Evolutionary conservation across 2,113 vertebrate species (phyloP).

Genomic region (Sphyrna mokarran): DNA sequence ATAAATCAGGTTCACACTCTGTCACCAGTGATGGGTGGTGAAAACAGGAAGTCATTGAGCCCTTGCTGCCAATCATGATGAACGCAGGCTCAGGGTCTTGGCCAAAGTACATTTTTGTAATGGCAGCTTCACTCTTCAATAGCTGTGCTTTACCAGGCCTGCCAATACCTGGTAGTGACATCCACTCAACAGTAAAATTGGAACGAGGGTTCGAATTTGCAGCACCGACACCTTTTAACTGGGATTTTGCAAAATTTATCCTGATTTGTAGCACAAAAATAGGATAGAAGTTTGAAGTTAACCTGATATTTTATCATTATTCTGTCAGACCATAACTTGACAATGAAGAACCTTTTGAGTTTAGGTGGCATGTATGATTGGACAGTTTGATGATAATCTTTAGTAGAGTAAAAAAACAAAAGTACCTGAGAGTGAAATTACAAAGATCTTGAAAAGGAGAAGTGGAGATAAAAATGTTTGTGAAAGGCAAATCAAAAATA

Average conservation of each 20-base stretch:
- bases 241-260: not conserved
- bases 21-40: too few species aligned
- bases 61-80: too few species aligned
- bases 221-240: not conserved
- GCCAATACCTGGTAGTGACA: not conserved
- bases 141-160: not conserved
- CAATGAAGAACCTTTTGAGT: not conserved
- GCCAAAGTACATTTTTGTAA: not conserved
- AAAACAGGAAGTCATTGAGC: too few species aligned
- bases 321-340: not conserved
- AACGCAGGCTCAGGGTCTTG: not conserved
- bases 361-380: not conserved
- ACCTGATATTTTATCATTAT: not conserved
- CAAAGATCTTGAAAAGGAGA: not conserved
- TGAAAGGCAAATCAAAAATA: not conserved
- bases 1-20: too few species aligned
- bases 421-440: not conserved
- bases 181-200: not conserved
- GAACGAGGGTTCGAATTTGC: not conserved
- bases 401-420: not conserved
- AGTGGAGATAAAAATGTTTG: not conserved
- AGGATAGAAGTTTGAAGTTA: not conserved
- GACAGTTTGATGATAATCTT: not conserved
- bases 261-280: not conserved
- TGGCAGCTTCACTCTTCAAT: not conserved